Evolutionary conservation across 1,140 invertebrate species (phyloP), one percentile per base, ranked within the genome.

Genomic region (Pygmarrhopalites habei): DNA sequence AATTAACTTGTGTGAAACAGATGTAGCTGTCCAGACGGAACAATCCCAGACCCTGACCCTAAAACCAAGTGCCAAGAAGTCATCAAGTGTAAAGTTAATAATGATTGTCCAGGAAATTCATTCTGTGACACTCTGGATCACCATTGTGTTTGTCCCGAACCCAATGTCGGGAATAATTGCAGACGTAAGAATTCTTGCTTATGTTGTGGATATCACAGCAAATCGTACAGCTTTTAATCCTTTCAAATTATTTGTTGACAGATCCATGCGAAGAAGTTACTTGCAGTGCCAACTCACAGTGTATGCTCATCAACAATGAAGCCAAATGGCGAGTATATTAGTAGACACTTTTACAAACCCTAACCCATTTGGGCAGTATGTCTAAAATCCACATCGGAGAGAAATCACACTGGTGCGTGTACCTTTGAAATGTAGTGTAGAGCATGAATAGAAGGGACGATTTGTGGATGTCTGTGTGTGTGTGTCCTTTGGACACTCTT

Each of bases 121-220:
- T 80, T 91, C 68, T 94, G 91, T 72, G 86, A 91, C 72, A 71
- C 77, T 2, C 80, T 85, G 60, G 66, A 69, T 32, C 83, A 84
- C 61, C 82, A 86, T 68, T 95, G 91, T 73, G 75, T 91, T 21
- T 94, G 91, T 74, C 90, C 89, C 2, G 88, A 91, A 71, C 91
- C 91, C 0, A 93, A 93, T 72, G 80, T 92, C 71, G 90, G 90
- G 71, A 89, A 91, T 67, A 89, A 92, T 74, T 95, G 90, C 70
- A 83, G 90, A 79, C 90, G 88, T 90, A 82, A 85, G 86, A 82
- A n/a, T n/a, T n/a, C n/a, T n/a, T n/a, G n/a, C n/a, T n/a, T n/a
- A n/a, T n/a, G n/a, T n/a, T n/a, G n/a, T n/a, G n/a, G n/a, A n/a
- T n/a, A n/a, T n/a, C n/a, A n/a, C n/a, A n/a, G n/a, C n/a, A n/a